Evolutionary conservation across 2,888 invertebrate genomes (phyloP), one percentile per base, ranked within the genome.

Genomic region (Lomographa bimaculata): DNA sequence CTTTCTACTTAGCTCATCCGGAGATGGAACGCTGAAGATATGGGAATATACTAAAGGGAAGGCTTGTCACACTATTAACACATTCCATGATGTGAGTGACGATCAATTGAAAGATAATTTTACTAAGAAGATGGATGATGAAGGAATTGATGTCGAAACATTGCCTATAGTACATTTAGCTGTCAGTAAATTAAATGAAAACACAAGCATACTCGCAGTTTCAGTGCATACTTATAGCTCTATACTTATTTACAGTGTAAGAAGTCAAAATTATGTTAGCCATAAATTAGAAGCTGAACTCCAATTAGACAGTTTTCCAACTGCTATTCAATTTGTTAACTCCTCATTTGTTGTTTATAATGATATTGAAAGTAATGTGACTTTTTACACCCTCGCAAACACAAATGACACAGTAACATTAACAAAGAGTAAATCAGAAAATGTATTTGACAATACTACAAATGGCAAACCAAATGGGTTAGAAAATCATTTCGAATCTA

Each of bases 11-110:
- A 96, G 96, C 9, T 84, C 93, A 6, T 95, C 96, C 0, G 96
- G 96, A 4, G 96, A 97, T 82, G 94, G 95, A 21, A 92, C 92
- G 11, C 61, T 97, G 2, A 91, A 92, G 55, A 74, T 94, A 38
- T 97, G 96, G 96, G 81, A 95, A 55, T 95, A 91, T 64, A 50
- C 75, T 25, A 73, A 66, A 36, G 95, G 96, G 4, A 81, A 75
- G 54, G 80, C 92, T 57, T 59, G 92, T 7, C 62, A 83, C 39
- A 79, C 76, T 2, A 75, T 93, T 20, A 80, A 92, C 17, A 68
- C 89, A 1, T 63, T 66, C 41, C 40, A 54, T n/a, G 67, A 71
- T 32, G 60, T 85, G 2, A 81, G 70, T 46, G 78, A 90, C 58
- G 55, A 71, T 20, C 71, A 79, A 3, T 60, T 91, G 1, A 75